Percentiles rank a stretch among this genome's conserved stretches.
Conservation (phyloP, 2,797 vertebrate species). For the Lepilemur ruficaudatus region DNA sequence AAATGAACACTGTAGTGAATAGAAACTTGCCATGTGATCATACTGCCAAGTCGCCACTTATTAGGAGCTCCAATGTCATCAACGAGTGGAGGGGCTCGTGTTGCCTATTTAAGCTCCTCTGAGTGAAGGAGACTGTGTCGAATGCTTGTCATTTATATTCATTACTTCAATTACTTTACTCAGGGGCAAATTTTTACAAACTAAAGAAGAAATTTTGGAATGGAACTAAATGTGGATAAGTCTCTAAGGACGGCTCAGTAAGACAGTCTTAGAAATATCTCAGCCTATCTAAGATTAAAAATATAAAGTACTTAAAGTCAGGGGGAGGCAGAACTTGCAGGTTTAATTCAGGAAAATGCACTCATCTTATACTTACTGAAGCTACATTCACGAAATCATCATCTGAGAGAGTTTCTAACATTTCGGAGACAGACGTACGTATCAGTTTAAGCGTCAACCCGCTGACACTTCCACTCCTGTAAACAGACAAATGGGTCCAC, state of each 20-base stretch:
- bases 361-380: conserved; percentile 90
- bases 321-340: not conserved
- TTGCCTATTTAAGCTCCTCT: not conserved
- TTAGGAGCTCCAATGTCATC: not conserved
- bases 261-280: not conserved
- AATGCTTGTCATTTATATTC: not conserved
- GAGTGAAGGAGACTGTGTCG: not conserved
- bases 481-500: not conserved
- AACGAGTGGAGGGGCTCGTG: not conserved
- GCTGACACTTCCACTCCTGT: conserved; percentile 96
- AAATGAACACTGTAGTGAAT: not conserved
- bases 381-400: conserved; percentile 99
- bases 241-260: not conserved
- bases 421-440: conserved; percentile 96
- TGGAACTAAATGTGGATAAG: not conserved
- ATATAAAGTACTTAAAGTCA: not conserved
- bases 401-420: conserved; percentile 98
- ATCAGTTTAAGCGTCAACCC: conserved; percentile 97
- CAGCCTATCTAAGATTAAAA: not conserved
- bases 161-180: not conserved
- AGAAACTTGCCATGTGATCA: not conserved
- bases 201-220: not conserved
- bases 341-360: not conserved
- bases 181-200: not conserved
- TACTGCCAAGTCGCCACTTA: not conserved